Conservation (phyloP, 2,888 invertebrate genomes). For the Panzeria rudis region DNA sequence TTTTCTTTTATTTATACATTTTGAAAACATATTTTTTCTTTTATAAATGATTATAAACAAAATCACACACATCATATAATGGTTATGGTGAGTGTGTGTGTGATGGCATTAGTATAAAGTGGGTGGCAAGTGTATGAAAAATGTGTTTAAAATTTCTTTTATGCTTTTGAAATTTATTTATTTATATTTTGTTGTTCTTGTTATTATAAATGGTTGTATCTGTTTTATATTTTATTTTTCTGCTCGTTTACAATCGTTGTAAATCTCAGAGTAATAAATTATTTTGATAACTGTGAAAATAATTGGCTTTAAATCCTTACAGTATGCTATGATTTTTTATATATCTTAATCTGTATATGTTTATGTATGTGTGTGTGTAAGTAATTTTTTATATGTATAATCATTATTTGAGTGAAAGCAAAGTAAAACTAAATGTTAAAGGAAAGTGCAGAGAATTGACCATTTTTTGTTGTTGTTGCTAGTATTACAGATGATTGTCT, state of each 20-base stretch:
- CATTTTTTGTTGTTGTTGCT: constrained; percentile 57
- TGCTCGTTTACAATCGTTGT: constrained; percentile 60
- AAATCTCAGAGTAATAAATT: constrained; percentile 71
- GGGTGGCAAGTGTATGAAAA: constrained; percentile 30
- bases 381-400: constrained; percentile 14
- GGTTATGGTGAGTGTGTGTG: background rate
- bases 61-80: background rate
- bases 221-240: constrained; percentile 40
- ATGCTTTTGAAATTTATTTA: constrained; percentile 59
- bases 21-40: constrained; percentile 25
- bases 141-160: constrained; percentile 62
- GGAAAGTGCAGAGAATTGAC: constrained; percentile 56
- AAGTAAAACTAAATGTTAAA: constrained; percentile 28
- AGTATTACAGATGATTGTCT: constrained; percentile 1
- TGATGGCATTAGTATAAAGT: constrained; percentile 5
- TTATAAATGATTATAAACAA: constrained; percentile 12
- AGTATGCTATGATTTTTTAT: constrained; percentile 59
- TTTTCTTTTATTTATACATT: constrained; percentile 17
- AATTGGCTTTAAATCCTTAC: constrained; percentile 72
- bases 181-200: constrained; percentile 11
- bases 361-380: background rate
- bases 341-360: background rate
- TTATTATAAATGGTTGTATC: constrained; percentile 28
- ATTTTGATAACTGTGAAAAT: constrained; percentile 72
- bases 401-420: constrained; percentile 46